phyloP scores from a whole-genome alignment of 2,797 vertebrate species.

The Acanthurus lineatus region DNA sequence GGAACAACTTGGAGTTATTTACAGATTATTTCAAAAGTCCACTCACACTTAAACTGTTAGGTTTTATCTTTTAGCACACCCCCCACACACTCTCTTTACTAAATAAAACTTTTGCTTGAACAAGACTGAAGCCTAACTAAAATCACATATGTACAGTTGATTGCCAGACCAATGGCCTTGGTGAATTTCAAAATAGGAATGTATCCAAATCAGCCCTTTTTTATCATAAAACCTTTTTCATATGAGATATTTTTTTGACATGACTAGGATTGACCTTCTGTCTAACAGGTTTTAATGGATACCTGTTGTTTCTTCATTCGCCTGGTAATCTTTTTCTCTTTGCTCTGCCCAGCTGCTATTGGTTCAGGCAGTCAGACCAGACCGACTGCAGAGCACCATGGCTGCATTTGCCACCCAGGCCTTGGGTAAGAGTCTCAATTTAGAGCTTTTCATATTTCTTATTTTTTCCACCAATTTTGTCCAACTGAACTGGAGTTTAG shows the following conservation, averaged over 20 bases:
- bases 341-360: constrained; percentile 87
- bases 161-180: background rate
- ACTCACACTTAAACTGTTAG: background rate
- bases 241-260: background rate
- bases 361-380: constrained; percentile 93
- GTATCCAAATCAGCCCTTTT: background rate
- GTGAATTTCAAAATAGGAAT: background rate
- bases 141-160: constrained; percentile 1
- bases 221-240: too few species aligned
- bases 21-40: background rate
- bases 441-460: background rate
- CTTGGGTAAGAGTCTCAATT: constrained; percentile 87
- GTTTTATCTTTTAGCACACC: background rate
- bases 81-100: constrained; percentile 7
- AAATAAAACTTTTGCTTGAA: constrained; percentile 1
- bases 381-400: constrained; percentile 95
- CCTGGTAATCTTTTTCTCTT: background rate
- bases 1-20: constrained; percentile 14
- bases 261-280: background rate
- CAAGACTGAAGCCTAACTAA: background rate
- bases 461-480: background rate
- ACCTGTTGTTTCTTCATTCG: background rate
- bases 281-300: constrained; percentile 4
- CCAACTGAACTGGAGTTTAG: background rate
- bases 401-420: constrained; percentile 90